A percentile compares a stretch with the other conserved stretches of the same genome.
Evolutionary conservation across 2,888 invertebrate genomes (phyloP).

Genomic region (Tethea ocularis): DNA sequence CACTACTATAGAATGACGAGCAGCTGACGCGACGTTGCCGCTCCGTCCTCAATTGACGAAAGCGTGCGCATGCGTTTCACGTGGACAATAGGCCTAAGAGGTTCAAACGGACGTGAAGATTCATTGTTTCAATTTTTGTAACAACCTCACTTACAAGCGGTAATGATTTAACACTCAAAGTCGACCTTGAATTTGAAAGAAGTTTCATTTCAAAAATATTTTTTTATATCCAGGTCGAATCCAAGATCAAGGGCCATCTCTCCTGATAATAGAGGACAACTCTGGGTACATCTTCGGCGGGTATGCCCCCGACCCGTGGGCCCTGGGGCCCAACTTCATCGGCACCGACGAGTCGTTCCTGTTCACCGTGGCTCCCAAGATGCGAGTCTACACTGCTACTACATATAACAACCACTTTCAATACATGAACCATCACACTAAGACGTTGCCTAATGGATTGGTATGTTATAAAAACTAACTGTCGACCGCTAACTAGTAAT

Average conservation of each 20-base stretch:
- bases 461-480: constrained; percentile 75
- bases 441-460: constrained; percentile 97
- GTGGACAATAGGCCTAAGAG: no score
- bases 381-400: constrained; percentile 90
- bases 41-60: no score
- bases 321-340: constrained; percentile 88
- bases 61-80: no score
- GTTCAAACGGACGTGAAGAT: no score
- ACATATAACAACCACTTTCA: constrained; percentile 95
- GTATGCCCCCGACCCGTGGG: constrained; percentile 92
- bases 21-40: no score
- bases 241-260: constrained; percentile 90
- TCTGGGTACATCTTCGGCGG: constrained; percentile 95
- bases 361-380: constrained; percentile 92
- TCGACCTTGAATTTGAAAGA: no score
- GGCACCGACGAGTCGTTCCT: constrained; percentile 92
- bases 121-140: no score
- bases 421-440: constrained; percentile 95
- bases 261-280: constrained; percentile 92
- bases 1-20: no score
- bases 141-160: no score
- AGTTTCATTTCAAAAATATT: not conserved
- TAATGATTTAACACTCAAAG: no score
- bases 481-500: no score
- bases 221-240: constrained; percentile 85